Evolutionary conservation across 2,113 vertebrate species (phyloP), one percentile per base, ranked within the genome.

Genomic region (Cyanoderma ruficeps): DNA sequence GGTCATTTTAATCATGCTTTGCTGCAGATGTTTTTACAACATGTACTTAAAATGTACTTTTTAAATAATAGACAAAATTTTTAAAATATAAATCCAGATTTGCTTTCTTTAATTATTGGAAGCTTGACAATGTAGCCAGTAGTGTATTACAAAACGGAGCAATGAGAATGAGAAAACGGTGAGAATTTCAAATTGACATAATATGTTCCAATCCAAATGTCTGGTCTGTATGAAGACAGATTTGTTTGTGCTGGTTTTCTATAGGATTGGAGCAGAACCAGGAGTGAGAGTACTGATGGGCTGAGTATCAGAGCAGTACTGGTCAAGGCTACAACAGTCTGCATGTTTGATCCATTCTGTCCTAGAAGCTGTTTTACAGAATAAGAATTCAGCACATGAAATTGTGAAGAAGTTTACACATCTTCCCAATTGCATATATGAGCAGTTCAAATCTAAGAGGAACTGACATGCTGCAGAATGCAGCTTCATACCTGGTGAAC

Each of bases 401-500:
- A 71, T 3, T 22, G 20, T 31, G 44, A 93, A 56, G 85, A 84
- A 67, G 35, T 16, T 88, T 68, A 83, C 13, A 70, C 5, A 11
- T 60, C 56, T 80, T 90, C 41, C 46, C 13, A 15, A 47, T 11
- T 50, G 72, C 28, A 82, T 68, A 85, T 59, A 55, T 60, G 22
- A 60, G 46, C 59, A 82, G 60, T 47, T 83, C 41, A 86, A 79
- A 87, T 14, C 72, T 50, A 71, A 56, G 31, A 89, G 60, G 46
- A 96, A 89, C 15, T 56, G 55, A 57, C 11, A 22, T 12, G 17
- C 33, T 81, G 37, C 75, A 57, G 53, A 50, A 65, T 63, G 68
- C 71, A 91, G 67, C 57, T 69, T 35, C 42, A 63, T 98, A 99
- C 99, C 98, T 98, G 96, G 80, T 99, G 98, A 89, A 98, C 97